Base-by-base conservation (phyloP, 2,797 vertebrate genomes). In the Poecilia wingei region DNA sequence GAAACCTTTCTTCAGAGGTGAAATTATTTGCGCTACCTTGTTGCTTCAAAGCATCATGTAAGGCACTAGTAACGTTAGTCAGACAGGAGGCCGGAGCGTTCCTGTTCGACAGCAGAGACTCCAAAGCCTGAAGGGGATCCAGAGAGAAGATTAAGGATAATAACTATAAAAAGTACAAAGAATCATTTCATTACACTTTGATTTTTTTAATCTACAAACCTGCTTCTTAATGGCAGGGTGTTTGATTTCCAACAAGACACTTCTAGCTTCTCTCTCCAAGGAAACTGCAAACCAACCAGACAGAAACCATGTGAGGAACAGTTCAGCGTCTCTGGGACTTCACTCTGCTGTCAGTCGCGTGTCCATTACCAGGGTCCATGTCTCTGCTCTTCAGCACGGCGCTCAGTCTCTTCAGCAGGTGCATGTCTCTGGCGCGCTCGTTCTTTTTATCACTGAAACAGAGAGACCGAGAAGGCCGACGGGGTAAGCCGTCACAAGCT, bases 181-280 rank as follows among this genome's bases (percentile, higher is more conserved):
- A 66, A 51, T 3, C 73, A 5, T 79, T 8, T 3, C 5, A 43
- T 69, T 70, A 70, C 68, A 46, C 25, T 28, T 46, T 28, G 12
- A 28, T 12, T 41, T 69, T 14, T 68, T 1, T 41, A 12, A 51
- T 64, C 33, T 10, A 51, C 36, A 0, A 74, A 97, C 98, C 97
- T 99, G 98, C 91, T 97, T 99, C 93, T 98, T 99, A 82, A 98
- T 96, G 77, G 97, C 97, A 39, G 98, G 97, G 80, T 99, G 97
- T 93, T 98, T 99, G 90, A 99, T 98, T 81, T 99, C 98, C 86
- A 98, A 94, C 90, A 99, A 92, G 81, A 96, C 90, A 61, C 92
- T 95, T 93, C 96, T 97, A 82, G 96, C 96, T 94, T 99, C 98
- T 1, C 80, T 94, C 94, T 99, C 97, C 90, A 98, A 87, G 83